A percentile compares a stretch with the other conserved stretches of the same genome.
Conservation (phyloP, 2,113 vertebrate species). For the Archocentrus centrarchus region DNA sequence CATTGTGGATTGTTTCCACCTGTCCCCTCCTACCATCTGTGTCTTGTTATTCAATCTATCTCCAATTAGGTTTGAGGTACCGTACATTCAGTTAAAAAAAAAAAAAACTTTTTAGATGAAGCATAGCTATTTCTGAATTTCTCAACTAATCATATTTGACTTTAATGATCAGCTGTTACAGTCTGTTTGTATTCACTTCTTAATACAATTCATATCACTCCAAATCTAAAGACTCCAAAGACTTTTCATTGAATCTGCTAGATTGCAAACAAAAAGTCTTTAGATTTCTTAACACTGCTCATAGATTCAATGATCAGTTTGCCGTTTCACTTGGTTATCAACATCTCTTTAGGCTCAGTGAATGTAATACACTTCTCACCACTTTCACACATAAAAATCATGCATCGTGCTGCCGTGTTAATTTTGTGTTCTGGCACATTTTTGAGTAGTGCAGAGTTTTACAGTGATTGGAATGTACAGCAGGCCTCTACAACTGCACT, state of each 20-base stretch:
- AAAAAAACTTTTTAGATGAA: neutral
- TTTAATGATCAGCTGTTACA: slow-evolving; percentile 28
- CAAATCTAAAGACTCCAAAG: slow-evolving; percentile 27
- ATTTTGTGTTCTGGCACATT: neutral
- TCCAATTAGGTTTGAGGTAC: neutral
- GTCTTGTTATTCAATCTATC: neutral
- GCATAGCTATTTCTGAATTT: neutral
- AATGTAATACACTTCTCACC: neutral
- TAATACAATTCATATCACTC: slow-evolving; percentile 42
- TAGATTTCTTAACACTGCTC: neutral
- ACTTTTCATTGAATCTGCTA: too few relatives aligned
- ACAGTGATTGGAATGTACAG: slow-evolving; percentile 12
- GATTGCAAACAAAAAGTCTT: neutral
- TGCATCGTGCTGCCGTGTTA: neutral
- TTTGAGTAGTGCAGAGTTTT: neutral
- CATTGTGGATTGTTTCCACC: neutral
- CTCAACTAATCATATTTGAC: neutral
- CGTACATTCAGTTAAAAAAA: slow-evolving; percentile 1
- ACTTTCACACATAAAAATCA: neutral
- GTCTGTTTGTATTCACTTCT: slow-evolving; percentile 50
- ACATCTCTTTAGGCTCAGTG: neutral
- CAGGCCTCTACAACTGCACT: neutral
- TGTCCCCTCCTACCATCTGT: neutral
- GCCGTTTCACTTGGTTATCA: neutral
- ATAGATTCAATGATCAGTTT: neutral